Evolutionary conservation across 2,113 vertebrate species (phyloP).

Genomic region (Myiozetetes cayanensis): DNA sequence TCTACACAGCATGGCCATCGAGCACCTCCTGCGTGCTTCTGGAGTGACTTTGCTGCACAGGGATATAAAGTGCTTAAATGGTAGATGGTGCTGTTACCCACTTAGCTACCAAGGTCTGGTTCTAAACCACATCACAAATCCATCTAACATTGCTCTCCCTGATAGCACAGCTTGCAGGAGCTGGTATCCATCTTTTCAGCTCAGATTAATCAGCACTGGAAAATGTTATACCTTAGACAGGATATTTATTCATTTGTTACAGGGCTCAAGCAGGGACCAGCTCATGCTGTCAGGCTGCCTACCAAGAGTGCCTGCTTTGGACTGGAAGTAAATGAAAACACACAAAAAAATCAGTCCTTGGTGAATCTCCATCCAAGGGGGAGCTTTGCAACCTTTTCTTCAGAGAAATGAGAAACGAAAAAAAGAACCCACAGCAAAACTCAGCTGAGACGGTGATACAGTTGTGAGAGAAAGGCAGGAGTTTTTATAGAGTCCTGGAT

Average conservation of each 20-base stretch:
- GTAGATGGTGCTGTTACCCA: slow-evolving; percentile 7
- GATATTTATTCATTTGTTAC: slow-evolving; percentile 17
- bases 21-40: background rate
- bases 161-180: background rate
- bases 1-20: slow-evolving; percentile 22
- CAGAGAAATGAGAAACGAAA: background rate
- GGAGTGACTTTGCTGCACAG: background rate
- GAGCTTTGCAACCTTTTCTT: background rate
- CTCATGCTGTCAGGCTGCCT: slow-evolving; percentile 14
- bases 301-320: background rate
- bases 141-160: background rate
- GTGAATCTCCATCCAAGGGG: background rate
- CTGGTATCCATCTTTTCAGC: background rate
- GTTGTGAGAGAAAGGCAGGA: background rate
- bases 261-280: background rate
- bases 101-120: slow-evolving; percentile 10
- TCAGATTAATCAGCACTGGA: background rate
- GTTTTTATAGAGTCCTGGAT: background rate
- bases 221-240: background rate
- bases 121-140: background rate
- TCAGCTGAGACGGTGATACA: background rate
- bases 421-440: background rate
- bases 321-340: background rate
- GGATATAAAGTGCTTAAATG: slow-evolving; percentile 3
- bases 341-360: background rate